phyloP scores from a whole-genome alignment of 2,888 invertebrate species.

The Cheilosia vernalis region DNA sequence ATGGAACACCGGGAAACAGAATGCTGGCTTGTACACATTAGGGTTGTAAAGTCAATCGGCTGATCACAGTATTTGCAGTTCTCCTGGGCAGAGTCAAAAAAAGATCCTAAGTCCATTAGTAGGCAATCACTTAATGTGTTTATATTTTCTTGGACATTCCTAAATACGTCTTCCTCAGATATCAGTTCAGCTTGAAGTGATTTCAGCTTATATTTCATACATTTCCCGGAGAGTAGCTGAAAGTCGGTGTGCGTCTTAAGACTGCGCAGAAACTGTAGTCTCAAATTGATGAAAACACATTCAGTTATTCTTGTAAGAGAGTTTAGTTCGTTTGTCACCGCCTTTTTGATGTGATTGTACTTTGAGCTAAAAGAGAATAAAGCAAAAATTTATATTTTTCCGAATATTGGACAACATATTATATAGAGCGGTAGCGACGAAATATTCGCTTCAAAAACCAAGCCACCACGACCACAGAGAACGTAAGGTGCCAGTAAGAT shows the following conservation, averaged over 20 bases:
- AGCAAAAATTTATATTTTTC: not conserved
- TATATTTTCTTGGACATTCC: slow-evolving; percentile 61
- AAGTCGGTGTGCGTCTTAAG: slow-evolving; percentile 75
- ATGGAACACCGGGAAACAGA: slow-evolving; percentile 78
- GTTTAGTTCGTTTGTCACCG: slow-evolving; percentile 31
- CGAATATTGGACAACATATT: not conserved
- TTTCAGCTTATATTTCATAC: slow-evolving; percentile 72
- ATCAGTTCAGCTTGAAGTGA: slow-evolving; percentile 38
- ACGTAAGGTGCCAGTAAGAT: too few species aligned
- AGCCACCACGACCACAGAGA: too few species aligned
- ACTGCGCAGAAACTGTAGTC: slow-evolving; percentile 51
- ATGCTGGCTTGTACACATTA: slow-evolving; percentile 76
- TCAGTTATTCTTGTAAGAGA: slow-evolving; percentile 61
- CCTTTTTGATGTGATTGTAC: slow-evolving; percentile 52
- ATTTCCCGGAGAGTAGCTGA: slow-evolving; percentile 77
- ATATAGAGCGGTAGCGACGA: too few species aligned
- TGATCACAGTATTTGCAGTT: slow-evolving; percentile 76
- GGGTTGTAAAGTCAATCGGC: slow-evolving; percentile 56
- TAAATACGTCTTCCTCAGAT: slow-evolving; percentile 60
- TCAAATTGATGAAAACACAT: slow-evolving; percentile 56
- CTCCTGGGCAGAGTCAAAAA: slow-evolving; percentile 64
- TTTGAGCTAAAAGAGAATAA: slow-evolving; percentile 42
- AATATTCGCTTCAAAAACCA: too few species aligned
- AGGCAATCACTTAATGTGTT: slow-evolving; percentile 55
- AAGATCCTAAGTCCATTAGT: slow-evolving; percentile 49